These are phyloP conservation scores for Drosophila lacertosa DNA, from an alignment of 1,140 invertebrate genomes.

Conservation along the genomic window DNA sequence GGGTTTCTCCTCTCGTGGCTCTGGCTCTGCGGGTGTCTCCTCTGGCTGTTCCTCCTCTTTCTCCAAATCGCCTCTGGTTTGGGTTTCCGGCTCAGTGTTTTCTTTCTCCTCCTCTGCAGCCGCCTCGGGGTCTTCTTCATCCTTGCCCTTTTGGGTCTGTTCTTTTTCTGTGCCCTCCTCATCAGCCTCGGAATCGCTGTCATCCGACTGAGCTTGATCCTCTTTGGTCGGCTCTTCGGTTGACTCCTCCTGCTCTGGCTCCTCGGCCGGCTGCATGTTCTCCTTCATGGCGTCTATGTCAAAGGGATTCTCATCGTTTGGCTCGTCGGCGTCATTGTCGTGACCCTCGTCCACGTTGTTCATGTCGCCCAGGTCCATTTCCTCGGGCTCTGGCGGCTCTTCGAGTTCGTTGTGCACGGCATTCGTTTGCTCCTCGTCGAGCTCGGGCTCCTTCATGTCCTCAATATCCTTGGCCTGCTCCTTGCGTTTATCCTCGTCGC, in stretches of 20 bases:
- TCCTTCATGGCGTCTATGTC: slow-evolving; percentile 92
- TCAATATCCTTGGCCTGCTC: slow-evolving; percentile 80
- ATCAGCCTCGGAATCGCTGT: slow-evolving; percentile 80
- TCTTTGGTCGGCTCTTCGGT: slow-evolving; percentile 84
- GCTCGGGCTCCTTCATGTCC: slow-evolving; percentile 89
- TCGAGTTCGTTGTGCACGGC: slow-evolving; percentile 92
- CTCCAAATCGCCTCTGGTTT: slow-evolving; percentile 69
- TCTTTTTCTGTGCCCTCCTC: slow-evolving; percentile 74
- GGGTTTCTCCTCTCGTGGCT: slow-evolving; percentile 83
- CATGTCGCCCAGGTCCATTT: slow-evolving; percentile 94
- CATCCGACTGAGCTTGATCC: slow-evolving; percentile 85
- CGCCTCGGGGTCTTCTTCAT: slow-evolving; percentile 84
- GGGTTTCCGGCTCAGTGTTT: slow-evolving; percentile 66
- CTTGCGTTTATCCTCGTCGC: slow-evolving; percentile 75
- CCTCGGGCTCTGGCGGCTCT: slow-evolving; percentile 91
- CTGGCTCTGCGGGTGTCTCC: slow-evolving; percentile 51
- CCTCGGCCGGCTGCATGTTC: slow-evolving; percentile 83
- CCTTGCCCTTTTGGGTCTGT: slow-evolving; percentile 84
- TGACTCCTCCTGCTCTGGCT: slow-evolving; percentile 79
- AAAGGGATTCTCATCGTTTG: slow-evolving; percentile 91
- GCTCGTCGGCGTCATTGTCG: slow-evolving; percentile 85
- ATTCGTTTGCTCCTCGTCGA: slow-evolving; percentile 93
- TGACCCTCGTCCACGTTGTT: slow-evolving; percentile 92
- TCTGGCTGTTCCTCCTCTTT: slow-evolving; percentile 66
- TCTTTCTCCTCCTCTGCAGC: slow-evolving; percentile 85